Conservation (phyloP, 2,113 vertebrate genomes). For the Tupaia tana region DNA sequence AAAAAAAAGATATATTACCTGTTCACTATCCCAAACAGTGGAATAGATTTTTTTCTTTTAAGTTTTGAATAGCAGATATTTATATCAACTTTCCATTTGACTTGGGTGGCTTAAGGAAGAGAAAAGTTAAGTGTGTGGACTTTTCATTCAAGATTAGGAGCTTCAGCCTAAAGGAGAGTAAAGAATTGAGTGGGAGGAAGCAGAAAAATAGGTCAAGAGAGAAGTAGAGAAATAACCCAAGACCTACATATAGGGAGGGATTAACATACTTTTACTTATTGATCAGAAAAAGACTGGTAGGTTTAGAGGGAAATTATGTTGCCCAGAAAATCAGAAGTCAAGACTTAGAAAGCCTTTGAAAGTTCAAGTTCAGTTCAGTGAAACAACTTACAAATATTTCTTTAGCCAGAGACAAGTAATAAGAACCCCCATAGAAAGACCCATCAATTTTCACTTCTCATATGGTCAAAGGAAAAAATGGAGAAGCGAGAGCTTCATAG, state of each 20-base stretch:
- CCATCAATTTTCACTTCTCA: not conserved
- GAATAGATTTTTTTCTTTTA: not conserved
- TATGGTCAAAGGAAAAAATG: not conserved
- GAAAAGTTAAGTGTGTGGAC: not conserved
- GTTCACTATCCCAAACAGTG: not conserved
- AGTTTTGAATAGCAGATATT: not conserved
- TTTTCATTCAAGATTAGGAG: not conserved
- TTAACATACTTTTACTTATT: not conserved
- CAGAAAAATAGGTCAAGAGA: not conserved
- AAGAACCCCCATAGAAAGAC: not conserved
- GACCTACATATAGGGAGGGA: not conserved
- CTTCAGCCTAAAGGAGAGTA: not conserved
- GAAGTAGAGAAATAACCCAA: not conserved
- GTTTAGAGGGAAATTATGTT: not conserved
- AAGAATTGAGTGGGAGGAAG: not conserved
- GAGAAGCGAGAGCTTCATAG: not conserved
- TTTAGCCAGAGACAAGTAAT: not conserved
- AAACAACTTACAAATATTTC: not conserved
- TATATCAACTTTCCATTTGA: not conserved
- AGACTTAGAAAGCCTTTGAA: not conserved
- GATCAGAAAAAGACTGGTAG: not conserved
- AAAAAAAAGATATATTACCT: not conserved
- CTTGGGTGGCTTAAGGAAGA: not conserved
- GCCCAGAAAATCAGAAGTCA: not conserved
- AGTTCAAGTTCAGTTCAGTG: not conserved